These are phyloP conservation scores for Corydoras sp. DNA, from an alignment of 2,113 vertebrate genomes.

Conservation along the genomic window DNA sequence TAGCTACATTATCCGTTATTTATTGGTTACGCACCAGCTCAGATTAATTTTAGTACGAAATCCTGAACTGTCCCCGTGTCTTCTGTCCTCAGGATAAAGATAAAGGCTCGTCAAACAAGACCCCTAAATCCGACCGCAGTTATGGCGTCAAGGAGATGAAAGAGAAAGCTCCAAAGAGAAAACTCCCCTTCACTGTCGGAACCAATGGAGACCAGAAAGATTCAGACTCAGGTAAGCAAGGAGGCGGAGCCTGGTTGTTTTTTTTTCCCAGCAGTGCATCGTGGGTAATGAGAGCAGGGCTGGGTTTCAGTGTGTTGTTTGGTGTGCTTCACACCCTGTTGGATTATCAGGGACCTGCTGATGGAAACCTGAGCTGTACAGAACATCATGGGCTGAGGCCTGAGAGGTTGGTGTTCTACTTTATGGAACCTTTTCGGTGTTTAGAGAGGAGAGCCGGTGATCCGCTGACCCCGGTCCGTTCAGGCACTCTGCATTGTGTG, in stretches of 20 bases:
- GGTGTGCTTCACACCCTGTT: constrained; percentile 8
- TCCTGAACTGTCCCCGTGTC: background rate
- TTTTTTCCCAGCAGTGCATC: background rate
- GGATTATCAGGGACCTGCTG: constrained; percentile 22
- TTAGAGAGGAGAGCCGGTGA: too few species aligned
- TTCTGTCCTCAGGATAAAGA: constrained; percentile 83
- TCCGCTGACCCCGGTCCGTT: too few species aligned
- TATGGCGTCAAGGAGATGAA: constrained; percentile 99
- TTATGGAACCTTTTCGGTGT: too few species aligned
- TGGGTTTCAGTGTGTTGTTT: background rate
- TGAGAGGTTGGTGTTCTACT: too few species aligned
- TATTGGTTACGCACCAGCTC: too few species aligned
- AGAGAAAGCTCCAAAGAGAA: constrained; percentile 92
- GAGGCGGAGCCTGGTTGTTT: background rate
- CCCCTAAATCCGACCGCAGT: constrained; percentile 92
- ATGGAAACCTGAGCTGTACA: too few species aligned
- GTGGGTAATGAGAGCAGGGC: constrained; percentile 35
- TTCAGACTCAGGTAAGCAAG: constrained; percentile 85
- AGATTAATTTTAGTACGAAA: too few species aligned
- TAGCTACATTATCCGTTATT: too few species aligned
- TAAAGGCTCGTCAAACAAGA: constrained; percentile 98
- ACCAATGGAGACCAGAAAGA: constrained; percentile 99
- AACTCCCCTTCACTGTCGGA: constrained; percentile 93
- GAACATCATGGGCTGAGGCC: too few species aligned
- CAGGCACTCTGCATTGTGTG: too few species aligned